Evolutionary conservation across 2,113 vertebrate species (phyloP).

Genomic region (Podarcis muralis): DNA sequence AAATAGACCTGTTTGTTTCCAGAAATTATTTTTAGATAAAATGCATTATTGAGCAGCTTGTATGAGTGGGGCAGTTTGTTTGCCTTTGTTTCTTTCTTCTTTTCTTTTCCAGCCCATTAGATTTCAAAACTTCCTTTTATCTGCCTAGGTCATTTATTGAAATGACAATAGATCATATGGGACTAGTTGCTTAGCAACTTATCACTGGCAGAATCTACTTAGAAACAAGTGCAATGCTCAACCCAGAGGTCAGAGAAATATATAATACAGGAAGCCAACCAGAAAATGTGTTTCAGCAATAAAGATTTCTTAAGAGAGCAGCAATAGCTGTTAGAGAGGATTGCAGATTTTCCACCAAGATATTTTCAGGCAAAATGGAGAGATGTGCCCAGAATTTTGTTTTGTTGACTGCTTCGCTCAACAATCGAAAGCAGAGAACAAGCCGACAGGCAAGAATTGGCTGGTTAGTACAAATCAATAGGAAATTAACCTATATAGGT

Average conservation of each 20-base stretch:
- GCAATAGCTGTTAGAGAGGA: constrained; percentile 40
- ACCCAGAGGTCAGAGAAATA: constrained; percentile 69
- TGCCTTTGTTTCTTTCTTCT: not conserved
- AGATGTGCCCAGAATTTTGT: not conserved
- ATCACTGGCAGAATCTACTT: constrained; percentile 57
- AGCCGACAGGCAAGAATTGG: not conserved
- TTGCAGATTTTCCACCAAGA: constrained; percentile 48
- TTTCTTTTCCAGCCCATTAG: constrained; percentile 60
- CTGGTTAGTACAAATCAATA: not conserved
- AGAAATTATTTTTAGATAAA: constrained; percentile 42
- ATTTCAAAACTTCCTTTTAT: constrained; percentile 60
- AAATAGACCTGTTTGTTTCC: not conserved
- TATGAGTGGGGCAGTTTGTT: constrained; percentile 33
- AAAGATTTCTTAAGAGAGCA: constrained; percentile 58
- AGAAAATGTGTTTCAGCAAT: constrained; percentile 65
- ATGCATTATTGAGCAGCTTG: constrained; percentile 29
- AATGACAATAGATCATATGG: constrained; percentile 52
- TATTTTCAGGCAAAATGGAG: constrained; percentile 37
- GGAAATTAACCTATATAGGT: not conserved
- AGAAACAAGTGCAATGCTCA: constrained; percentile 53
- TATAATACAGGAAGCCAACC: constrained; percentile 56
- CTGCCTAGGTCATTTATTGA: constrained; percentile 59
- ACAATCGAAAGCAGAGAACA: not conserved
- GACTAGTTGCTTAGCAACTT: constrained; percentile 73
- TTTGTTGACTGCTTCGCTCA: not conserved